Base-by-base conservation (phyloP, 2,113 vertebrate species). In the Aleadryas rufinucha region DNA sequence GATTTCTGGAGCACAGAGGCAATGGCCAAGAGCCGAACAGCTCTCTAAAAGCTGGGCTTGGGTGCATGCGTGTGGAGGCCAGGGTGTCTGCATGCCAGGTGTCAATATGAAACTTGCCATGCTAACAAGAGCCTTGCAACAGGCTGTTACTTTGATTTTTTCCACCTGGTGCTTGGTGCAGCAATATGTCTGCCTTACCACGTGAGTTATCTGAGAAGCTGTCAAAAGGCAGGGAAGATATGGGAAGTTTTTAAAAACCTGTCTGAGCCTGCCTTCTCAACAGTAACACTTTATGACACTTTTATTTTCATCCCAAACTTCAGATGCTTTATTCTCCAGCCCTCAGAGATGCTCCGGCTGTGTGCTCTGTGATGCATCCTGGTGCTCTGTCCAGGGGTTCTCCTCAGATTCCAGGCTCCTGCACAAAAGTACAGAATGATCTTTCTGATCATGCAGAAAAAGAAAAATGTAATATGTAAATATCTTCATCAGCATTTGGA, bases 181-280 rank as follows among this genome's bases (percentile, higher is more conserved):
- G 90, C 95, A 95, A 84, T 93, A 72, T 72, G 96, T 97, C 94
- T 97, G 95, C 85, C 91, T 93, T 75, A 45, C 95, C 97, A 93
- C 94, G 91, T 87, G 97, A 97, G 97, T 97, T 98, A 97, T 98
- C 97, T 97, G 96, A 98, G 97, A 98, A 98, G 94, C 96, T 98
- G 98, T 98, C 97, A 98, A 95, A 98, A 97, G 65, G 56, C 93
- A 97, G 95, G 65, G 91, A 96, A 98, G 97, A 97, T 92, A 89
- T 91, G 95, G 93, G 97, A 96, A 91, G 93, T 97, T 98, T 96
- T 96, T 90, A 96, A 97, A 98, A 97, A 95, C 75, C 93, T 96
- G 94, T 84, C 84, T 10, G 78, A 94, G 95, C 88, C 93, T 97
- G 97, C 85, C 90, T 97, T 95, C 94, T 98, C 96, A 95, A 87